Conservation (phyloP, 2,797 vertebrate genomes). For the Huso huso region DNA sequence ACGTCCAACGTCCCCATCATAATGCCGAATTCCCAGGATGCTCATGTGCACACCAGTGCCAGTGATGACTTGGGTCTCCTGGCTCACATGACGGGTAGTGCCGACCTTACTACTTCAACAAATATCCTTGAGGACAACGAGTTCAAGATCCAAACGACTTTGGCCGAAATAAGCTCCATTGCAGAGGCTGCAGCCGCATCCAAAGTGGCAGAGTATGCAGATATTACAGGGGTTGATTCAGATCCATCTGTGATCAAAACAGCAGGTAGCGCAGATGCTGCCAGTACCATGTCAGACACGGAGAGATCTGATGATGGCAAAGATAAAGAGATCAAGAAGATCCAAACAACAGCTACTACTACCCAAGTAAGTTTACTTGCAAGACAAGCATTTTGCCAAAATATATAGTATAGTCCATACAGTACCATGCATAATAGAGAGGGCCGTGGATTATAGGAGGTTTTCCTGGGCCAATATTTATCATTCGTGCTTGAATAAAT, state of each 20-base stretch:
- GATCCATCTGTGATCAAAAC: conserved; percentile 64
- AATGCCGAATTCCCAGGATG: conserved; percentile 75
- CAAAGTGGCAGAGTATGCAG: conserved; percentile 73
- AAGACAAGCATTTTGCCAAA: too few relatives aligned
- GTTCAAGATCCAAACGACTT: conserved; percentile 86
- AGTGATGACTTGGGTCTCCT: conserved; percentile 89
- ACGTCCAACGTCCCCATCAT: conserved; percentile 78
- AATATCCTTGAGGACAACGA: conserved; percentile 80
- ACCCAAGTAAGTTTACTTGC: conserved; percentile 70
- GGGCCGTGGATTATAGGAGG: conserved; percentile 10
- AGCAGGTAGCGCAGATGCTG: conserved; percentile 72
- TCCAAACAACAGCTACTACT: conserved; percentile 87
- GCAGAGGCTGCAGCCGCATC: conserved; percentile 71
- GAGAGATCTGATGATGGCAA: conserved; percentile 96
- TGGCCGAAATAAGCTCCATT: conserved; percentile 78
- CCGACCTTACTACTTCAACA: conserved; percentile 71
- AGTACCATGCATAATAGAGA: too few relatives aligned
- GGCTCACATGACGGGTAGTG: conserved; percentile 83
- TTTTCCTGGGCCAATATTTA: too few relatives aligned
- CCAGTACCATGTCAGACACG: conserved; percentile 89
- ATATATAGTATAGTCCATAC: too few relatives aligned
- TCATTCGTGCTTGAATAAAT: too few relatives aligned
- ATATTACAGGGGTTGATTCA: conserved; percentile 61
- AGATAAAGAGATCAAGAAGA: conserved; percentile 94
- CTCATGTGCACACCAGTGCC: conserved; percentile 67